Base-by-base conservation (phyloP, 2,888 invertebrate species). In the Tipula confusa region DNA sequence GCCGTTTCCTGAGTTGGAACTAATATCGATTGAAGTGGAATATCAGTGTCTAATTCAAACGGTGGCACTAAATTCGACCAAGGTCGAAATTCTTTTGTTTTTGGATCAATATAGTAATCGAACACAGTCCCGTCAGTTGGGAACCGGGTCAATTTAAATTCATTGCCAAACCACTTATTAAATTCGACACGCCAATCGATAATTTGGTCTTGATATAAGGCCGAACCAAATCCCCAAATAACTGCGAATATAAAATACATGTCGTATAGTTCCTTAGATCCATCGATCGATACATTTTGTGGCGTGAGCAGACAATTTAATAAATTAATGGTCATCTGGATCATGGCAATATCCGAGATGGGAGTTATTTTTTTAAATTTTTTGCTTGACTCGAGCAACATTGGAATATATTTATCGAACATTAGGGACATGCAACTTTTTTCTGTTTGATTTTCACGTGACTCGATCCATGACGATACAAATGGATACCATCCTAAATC, bases 401-500 rank as follows among this genome's bases (percentile, higher is more conserved):
- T 90, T 0, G 97, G 97, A 79, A 98, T 94, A 88, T 98, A 98
- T 88, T 97, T 98, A 87, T 98, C 98, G 88, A 98, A 98, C 83
- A 98, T 91, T n/a, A 97, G 93, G 43, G 94, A 93, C 84, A 98
- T 90, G 88, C 95, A 95, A 0, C 96, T 94, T 86, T 94, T 94
- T 88, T 96, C 96, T 0, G 93, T 91, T 84, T 93, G 92, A 84
- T 93, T 93, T 38, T 92, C 91, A 81, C 96, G 91, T 0, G 93
- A 94, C 43, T 96, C 96, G 84, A 96, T 93, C 97, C 97, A 97
- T 31, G 97, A 97, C 15, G 95, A 93, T 6, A 97, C 95, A 87
- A 92, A 96, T 90, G 98, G 97, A 89, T 94, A 96, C 98, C 98
- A 98, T 2, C 98, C 98, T 83, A 98, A 92, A 90, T 98, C 98